Evolutionary conservation across 2,113 vertebrate species (phyloP), one percentile per base, ranked within the genome.

Genomic region (Phoxinus phoxinus): DNA sequence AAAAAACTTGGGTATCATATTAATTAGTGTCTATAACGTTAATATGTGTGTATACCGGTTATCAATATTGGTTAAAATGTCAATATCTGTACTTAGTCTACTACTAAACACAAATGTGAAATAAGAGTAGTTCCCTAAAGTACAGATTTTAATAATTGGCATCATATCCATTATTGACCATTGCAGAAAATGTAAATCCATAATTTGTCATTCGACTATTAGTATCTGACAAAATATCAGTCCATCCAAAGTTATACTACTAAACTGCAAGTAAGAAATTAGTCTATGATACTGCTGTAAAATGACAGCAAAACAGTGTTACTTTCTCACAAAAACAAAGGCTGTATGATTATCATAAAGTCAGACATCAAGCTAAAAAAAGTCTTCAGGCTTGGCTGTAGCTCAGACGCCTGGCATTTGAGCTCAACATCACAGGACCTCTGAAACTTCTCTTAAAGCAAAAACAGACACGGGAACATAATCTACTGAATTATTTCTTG

Each of bases 401-500:
- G 35, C 19, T 73, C 71, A 73, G 35, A 46, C 10, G 23, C 11
- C 67, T 71, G 21, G 67, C 35, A 10, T 73, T 23, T 73, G 71
- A 73, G 23, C 71, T 73, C 37, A 41, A 73, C 11, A 73, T 73
- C 23, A 73, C 37, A 73, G 41, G 71, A 73, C 12, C 37, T 73
- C 71, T 71, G 67, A 71, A 71, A 37, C 30, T 37, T 71, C 35
- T 73, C 23, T 25, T 61, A 25, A 41, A 73, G 37, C 12, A 73
- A 73, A 11, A 73, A 46, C 37, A 46, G 41, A 25, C 21, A 72
- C 11, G 37, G n/a, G 23, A 21, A 46, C 71, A 46, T 37, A 2
- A 21, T 71, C 32, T 73, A 41, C 69, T 37, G 21, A 72, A 41
- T 25, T 41, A 46, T 61, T 61, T 13, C 10, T 23, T 56, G 53